Evolutionary conservation across 2,888 invertebrate species (phyloP), one percentile per base, ranked within the genome.

Genomic region (Acrobasis repandana): DNA sequence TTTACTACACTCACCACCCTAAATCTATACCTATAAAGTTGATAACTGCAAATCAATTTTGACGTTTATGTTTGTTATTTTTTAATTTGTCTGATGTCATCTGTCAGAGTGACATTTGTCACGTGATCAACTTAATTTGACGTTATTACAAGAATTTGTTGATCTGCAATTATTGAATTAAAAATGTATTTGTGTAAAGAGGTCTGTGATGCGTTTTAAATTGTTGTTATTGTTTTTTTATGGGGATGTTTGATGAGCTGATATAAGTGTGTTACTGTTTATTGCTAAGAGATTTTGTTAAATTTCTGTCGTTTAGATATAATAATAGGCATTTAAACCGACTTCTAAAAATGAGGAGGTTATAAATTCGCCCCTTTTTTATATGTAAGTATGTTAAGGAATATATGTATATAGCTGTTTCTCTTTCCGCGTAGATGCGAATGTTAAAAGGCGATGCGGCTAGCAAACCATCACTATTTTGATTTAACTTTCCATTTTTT

Each of bases 81-180:
- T 58, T 61, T 56, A 60, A 65, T 66, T 66, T 60, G 60, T 64
- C 67, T 75, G 28, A 62, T 76, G 77, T 83, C 89, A 89, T 88
- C 89, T 86, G 88, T 86, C 85, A 85, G 71, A 71, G 63, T 83
- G 90, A 87, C 86, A 85, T 85, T 88, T 90, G 91, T 90, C 90
- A 90, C 86, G 88, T 89, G 89, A 91, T 88, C 86, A 81, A 80
- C 77, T 83, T 80, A 85, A 89, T 84, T 79, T 78, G 79, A 76
- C 71, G 71, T 80, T 77, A 83, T 87, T 84, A 84, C 71, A 71
- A 69, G 73, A 81, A 80, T 80, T 77, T 72, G 73, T 73, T 59
- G 56, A 64, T 77, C 75, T 80, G 83, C 83, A 90, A 92, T 92
- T 91, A 91, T 82, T 74, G 74, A 86, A 90, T 91, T 89, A 90